Evolutionary conservation across 2,113 vertebrate species (phyloP).

Genomic region (Struthio camelus): DNA sequence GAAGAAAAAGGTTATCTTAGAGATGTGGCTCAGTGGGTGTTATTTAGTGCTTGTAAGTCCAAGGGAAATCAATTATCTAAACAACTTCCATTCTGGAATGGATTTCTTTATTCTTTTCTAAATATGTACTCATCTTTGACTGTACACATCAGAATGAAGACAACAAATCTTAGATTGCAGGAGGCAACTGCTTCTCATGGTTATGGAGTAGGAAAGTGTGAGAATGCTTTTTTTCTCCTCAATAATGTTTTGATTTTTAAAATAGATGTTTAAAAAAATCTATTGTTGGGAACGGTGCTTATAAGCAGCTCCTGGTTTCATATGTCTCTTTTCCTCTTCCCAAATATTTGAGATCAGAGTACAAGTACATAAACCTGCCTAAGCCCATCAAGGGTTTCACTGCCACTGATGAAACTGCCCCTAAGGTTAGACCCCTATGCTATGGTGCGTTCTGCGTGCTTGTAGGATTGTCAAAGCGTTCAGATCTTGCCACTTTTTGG

Average conservation of each 20-base stretch:
- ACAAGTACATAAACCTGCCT: fast-evolving
- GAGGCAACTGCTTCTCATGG: neutral
- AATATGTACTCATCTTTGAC: conserved; percentile 14
- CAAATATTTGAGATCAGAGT: too few relatives aligned
- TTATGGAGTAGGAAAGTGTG: neutral
- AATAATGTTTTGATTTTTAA: fast-evolving
- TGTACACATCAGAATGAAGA: too few relatives aligned
- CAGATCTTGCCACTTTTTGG: neutral
- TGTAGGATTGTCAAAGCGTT: neutral
- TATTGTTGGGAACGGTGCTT: fast-evolving
- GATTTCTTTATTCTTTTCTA: conserved; percentile 43
- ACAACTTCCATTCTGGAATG: neutral
- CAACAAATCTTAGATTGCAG: neutral
- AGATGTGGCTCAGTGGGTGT: neutral
- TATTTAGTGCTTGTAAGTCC: conserved; percentile 37
- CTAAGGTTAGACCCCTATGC: neutral
- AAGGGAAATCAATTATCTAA: conserved; percentile 63
- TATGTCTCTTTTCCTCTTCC: fast-evolving
- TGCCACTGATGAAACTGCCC: fast-evolving
- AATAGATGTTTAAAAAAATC: fast-evolving
- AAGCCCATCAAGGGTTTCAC: fast-evolving
- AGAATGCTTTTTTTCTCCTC: neutral
- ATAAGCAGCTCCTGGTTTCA: neutral
- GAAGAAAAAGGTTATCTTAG: conserved; percentile 39
- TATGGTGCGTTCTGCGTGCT: fast-evolving